Evolutionary conservation across 2,113 vertebrate species (phyloP).

Genomic region (Tautogolabrus adspersus): DNA sequence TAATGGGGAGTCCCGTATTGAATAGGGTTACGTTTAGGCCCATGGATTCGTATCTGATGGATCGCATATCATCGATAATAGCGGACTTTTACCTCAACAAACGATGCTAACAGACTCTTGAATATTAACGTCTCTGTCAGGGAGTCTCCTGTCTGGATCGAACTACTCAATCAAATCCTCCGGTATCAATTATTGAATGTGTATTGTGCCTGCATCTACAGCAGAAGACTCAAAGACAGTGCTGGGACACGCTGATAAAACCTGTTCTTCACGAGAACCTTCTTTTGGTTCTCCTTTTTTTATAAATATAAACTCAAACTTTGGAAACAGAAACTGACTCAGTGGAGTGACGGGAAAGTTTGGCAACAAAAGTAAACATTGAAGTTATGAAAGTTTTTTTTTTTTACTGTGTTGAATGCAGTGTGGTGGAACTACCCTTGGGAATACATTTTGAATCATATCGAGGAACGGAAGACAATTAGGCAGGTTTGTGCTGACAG

Average conservation of each 20-base stretch:
- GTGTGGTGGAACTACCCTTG: conserved; percentile 12
- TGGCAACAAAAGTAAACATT: conserved; percentile 29
- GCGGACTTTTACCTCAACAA: conserved; percentile 1
- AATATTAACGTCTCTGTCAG: conserved; percentile 40
- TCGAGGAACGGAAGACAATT: conserved; percentile 22
- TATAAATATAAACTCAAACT: conserved; percentile 28
- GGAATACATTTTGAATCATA: conserved; percentile 44
- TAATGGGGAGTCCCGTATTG: not conserved
- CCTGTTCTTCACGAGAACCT: conserved; percentile 37
- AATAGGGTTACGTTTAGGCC: conserved; percentile 20
- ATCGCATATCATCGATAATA: conserved; percentile 42
- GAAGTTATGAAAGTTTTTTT: conserved; percentile 17
- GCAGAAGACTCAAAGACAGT: conserved; percentile 56
- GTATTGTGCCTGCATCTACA: conserved; percentile 71
- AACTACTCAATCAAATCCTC: conserved; percentile 53
- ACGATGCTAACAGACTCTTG: conserved; percentile 23
- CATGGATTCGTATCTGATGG: conserved; percentile 6
- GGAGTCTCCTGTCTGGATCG: conserved; percentile 49
- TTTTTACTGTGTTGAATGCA: conserved; percentile 35
- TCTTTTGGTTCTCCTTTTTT: conserved; percentile 52
- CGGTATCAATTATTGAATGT: conserved; percentile 75
- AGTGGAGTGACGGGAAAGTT: conserved; percentile 21
- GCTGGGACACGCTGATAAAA: conserved; percentile 46
- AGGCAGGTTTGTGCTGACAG: conserved; percentile 41
- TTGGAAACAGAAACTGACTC: conserved; percentile 41